Evolutionary conservation across 2,113 vertebrate species (phyloP), one percentile per base, ranked within the genome.

Genomic region (Pithys albifrons): DNA sequence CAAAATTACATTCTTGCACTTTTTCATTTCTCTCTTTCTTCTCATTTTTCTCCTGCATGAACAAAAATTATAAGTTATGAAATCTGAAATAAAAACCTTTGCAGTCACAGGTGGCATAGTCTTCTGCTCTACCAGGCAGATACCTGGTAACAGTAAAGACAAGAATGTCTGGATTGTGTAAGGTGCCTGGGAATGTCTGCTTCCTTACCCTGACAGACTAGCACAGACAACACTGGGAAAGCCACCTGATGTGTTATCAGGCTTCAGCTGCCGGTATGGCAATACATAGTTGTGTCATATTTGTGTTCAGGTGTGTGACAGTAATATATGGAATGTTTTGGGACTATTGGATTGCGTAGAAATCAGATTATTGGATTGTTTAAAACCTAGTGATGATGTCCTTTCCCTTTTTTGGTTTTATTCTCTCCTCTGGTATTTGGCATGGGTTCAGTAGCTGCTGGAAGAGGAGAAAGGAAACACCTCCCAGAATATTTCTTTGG

Each of bases 381-480:
- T 86, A 78, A 92, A 70, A 85, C 59, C 29, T 48, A 31, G 24
- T 49, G 57, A 46, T 77, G 69, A 52, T 89, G 75, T 48, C 61
- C 35, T 82, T 93, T 91, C 20, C 61, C 39, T 80, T 80, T 72
- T 93, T 67, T 71, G 64, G 23, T 73, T 95, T 92, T 82, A 91
- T 95, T 88, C 48, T 85, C 33, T 78, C 29, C 61, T 80, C 52
- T 4, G 55, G 57, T 85, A 51, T 87, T 94, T 96, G 94, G 92
- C 85, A 49, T 0, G 2, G 6, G 23, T 31, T 87, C 7, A 0
- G 62, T 23, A 70, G 67, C 74, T 92, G 75, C 78, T 96, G 91
- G 70, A 66, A 95, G 8, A 22, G n/a, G 49, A 72, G 57, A 88
- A 94, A 92, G 62, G 84, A 93, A 96, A 91, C 20, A 82, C 37